Percentiles rank a stretch among this genome's conserved stretches.
Conservation (phyloP, 1,140 invertebrate genomes). For the Habropoda laboriosa region DNA sequence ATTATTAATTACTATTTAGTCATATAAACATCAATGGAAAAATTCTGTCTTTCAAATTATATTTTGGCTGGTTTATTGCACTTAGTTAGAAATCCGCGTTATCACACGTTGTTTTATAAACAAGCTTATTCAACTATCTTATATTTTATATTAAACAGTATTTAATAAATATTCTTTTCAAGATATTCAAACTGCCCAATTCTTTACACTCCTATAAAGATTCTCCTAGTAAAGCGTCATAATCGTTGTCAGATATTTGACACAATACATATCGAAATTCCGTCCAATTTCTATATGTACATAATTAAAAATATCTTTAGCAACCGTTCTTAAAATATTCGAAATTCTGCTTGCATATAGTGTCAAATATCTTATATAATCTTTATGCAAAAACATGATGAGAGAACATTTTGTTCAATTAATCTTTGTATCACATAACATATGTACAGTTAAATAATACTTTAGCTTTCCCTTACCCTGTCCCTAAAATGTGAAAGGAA, state of each 20-base stretch:
- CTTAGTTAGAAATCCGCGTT: slow-evolving; percentile 1
- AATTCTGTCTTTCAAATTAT: slow-evolving; percentile 14
- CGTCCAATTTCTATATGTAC: not conserved
- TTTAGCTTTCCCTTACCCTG: slow-evolving; percentile 27
- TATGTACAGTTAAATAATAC: slow-evolving; percentile 12
- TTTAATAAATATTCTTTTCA: slow-evolving; percentile 3
- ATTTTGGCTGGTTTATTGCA: slow-evolving; percentile 21
- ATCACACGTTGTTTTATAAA: slow-evolving; percentile 14
- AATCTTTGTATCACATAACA: not conserved
- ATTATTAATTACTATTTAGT: not conserved
- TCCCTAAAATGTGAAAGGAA: slow-evolving; percentile 42
- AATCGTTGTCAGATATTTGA: slow-evolving; percentile 16
- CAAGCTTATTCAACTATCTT: not conserved
- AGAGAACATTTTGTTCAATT: not conserved
- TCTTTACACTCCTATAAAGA: not conserved
- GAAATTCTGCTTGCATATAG: not conserved
- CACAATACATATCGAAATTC: not conserved
- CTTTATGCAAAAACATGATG: not conserved
- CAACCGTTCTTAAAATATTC: not conserved
- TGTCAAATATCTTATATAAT: slow-evolving; percentile 9
- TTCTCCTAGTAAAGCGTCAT: not conserved
- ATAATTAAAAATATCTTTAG: slow-evolving; percentile 12
- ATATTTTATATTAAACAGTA: slow-evolving; percentile 1
- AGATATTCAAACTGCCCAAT: not conserved
- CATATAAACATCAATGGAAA: not conserved